Conservation (phyloP, 1,140 invertebrate species). For the Bombus superbus region DNA sequence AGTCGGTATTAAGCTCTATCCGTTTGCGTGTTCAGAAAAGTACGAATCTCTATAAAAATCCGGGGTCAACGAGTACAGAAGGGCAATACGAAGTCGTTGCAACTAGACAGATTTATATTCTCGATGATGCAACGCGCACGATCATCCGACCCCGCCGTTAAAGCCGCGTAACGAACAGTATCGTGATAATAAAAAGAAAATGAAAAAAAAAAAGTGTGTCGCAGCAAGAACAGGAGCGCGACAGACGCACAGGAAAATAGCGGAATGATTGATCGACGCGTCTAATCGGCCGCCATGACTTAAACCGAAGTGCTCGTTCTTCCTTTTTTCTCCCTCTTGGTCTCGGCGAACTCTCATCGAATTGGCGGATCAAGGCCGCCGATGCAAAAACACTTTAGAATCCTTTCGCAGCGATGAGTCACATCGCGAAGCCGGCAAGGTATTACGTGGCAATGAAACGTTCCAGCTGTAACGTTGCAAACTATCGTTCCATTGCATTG, state of each 20-base stretch:
- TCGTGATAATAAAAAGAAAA: not conserved
- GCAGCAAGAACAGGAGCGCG: not conserved
- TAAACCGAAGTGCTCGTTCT: not conserved
- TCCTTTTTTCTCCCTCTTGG: not conserved
- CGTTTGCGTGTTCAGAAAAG: too few species aligned
- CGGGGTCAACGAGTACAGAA: not conserved
- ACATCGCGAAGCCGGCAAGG: conserved; percentile 10
- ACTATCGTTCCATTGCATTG: conserved; percentile 28
- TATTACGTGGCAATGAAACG: conserved; percentile 54
- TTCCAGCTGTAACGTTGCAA: conserved; percentile 6
- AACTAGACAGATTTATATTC: not conserved
- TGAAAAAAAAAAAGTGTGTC: not conserved
- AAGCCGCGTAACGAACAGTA: not conserved
- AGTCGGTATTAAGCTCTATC: too few species aligned
- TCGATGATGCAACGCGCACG: too few species aligned
- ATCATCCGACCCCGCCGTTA: not conserved
- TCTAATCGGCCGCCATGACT: not conserved
- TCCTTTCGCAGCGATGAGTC: conserved; percentile 55
- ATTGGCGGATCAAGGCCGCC: conserved; percentile 12
- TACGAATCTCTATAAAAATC: too few species aligned
- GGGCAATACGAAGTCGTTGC: not conserved
- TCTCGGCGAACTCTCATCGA: too few species aligned
- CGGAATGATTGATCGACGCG: conserved; percentile 8
- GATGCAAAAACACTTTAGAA: conserved; percentile 29
- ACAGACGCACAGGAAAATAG: not conserved